Percentiles rank a stretch among this genome's conserved stretches.
Conservation (phyloP, 1,140 invertebrate genomes). For the Drosophila gunungcola region DNA sequence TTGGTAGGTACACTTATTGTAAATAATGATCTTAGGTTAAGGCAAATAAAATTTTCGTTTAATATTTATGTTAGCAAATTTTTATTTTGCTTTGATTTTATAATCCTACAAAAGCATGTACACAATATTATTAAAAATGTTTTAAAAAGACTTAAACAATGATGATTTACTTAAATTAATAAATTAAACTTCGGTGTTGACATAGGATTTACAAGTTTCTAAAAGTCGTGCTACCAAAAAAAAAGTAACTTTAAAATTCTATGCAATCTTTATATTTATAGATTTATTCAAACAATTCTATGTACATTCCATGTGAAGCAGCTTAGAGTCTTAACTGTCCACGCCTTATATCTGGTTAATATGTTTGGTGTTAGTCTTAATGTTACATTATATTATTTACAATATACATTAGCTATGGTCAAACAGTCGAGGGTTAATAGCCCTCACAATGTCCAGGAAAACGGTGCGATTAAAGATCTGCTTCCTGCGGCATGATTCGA, state of each 20-base stretch:
- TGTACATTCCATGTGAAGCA: background rate
- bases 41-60: background rate
- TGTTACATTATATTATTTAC: slow-evolving; percentile 28
- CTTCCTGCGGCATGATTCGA: slow-evolving; percentile 85
- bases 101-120: background rate
- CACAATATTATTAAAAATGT: background rate
- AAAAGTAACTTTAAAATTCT: too few species aligned
- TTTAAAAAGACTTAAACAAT: background rate
- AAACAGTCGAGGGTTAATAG: background rate
- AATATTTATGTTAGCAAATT: slow-evolving; percentile 6
- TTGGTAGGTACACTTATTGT: background rate
- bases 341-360: background rate
- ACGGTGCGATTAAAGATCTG: slow-evolving; percentile 80
- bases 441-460: slow-evolving; percentile 75
- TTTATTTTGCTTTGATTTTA: background rate
- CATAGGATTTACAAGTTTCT: background rate
- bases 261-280: background rate
- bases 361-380: background rate
- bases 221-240: too few species aligned
- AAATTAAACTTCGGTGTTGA: background rate
- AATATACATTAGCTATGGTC: slow-evolving; percentile 9
- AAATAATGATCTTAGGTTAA: background rate
- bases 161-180: background rate
- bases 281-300: slow-evolving; percentile 7
- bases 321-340: background rate